Conservation (phyloP, 2,888 invertebrate species). For the Sphaeridia pumilis region DNA sequence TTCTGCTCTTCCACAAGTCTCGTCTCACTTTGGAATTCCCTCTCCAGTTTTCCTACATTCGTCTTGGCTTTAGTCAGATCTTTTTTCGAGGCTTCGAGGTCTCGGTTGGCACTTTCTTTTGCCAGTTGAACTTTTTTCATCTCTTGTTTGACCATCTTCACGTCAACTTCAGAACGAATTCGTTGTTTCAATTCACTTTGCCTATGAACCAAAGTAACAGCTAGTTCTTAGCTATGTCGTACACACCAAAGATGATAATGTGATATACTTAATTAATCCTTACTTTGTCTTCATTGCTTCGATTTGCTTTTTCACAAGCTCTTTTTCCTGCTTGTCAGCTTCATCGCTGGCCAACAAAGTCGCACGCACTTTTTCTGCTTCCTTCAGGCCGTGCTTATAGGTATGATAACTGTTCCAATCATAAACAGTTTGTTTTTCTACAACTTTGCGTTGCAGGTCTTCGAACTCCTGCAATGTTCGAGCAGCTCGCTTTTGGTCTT, state of each 20-base stretch:
- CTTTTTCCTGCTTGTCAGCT: conserved; percentile 41
- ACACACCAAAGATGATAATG: no score
- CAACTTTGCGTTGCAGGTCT: conserved; percentile 11
- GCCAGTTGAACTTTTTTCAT: conserved; percentile 49
- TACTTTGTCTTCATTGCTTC: conserved; percentile 36
- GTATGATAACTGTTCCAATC: conserved; percentile 16
- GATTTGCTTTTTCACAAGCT: conserved; percentile 46
- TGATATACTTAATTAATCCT: no score
- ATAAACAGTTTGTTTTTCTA: conserved; percentile 5
- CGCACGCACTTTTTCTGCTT: conserved; percentile 68
- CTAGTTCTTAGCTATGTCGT: no score
- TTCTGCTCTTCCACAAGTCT: conserved; percentile 50
- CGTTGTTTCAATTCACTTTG: no score
- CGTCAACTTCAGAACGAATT: conserved; percentile 39
- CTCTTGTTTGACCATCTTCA: conserved; percentile 53
- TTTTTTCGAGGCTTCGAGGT: conserved; percentile 52
- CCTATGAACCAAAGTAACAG: no score
- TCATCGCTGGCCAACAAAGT: conserved; percentile 41
- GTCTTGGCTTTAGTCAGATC: conserved; percentile 43
- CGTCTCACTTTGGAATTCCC: conserved; percentile 56
- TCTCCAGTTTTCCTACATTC: background rate
- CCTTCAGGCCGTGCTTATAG: conserved; percentile 47
- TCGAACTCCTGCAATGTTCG: conserved; percentile 23
- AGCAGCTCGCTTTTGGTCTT: conserved; percentile 44
- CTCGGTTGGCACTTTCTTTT: conserved; percentile 50